phyloP scores from a whole-genome alignment of 2,888 invertebrate species.

The Pollenia angustigena region DNA sequence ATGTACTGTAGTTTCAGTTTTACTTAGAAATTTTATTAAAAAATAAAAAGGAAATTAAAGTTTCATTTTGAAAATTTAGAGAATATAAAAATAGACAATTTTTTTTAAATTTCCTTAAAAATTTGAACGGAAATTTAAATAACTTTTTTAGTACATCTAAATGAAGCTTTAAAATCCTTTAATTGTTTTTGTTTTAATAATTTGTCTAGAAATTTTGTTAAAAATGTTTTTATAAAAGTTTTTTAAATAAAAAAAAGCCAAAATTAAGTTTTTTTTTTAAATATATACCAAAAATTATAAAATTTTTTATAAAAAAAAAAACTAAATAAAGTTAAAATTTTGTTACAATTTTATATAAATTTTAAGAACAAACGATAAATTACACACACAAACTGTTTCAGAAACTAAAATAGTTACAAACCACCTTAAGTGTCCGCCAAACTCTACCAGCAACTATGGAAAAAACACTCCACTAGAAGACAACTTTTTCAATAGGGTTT shows the following conservation, averaged over 20 bases:
- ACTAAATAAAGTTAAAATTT: constrained; percentile 28
- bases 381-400: constrained; percentile 11
- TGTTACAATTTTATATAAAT: constrained; percentile 66
- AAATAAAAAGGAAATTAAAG: constrained; percentile 3
- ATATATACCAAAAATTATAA: constrained; percentile 54
- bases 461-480: neutral
- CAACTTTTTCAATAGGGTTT: neutral
- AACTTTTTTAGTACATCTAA: constrained; percentile 12
- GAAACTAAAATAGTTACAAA: constrained; percentile 40
- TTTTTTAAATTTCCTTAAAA: neutral
- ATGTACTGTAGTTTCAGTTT: constrained; percentile 66
- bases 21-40: constrained; percentile 41
- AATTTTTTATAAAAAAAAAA: constrained; percentile 57
- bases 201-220: constrained; percentile 59
- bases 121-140: constrained; percentile 1
- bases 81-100: neutral
- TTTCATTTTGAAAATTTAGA: constrained; percentile 18
- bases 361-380: constrained; percentile 52
- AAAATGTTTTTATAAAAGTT: constrained; percentile 60
- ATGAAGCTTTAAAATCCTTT: constrained; percentile 51
- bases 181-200: constrained; percentile 54
- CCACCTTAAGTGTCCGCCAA: constrained; percentile 66
- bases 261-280: constrained; percentile 44
- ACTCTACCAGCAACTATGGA: constrained; percentile 42
- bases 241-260: constrained; percentile 28